Conservation (phyloP, 1,140 invertebrate species). For the Drosophila sechellia region DNA sequence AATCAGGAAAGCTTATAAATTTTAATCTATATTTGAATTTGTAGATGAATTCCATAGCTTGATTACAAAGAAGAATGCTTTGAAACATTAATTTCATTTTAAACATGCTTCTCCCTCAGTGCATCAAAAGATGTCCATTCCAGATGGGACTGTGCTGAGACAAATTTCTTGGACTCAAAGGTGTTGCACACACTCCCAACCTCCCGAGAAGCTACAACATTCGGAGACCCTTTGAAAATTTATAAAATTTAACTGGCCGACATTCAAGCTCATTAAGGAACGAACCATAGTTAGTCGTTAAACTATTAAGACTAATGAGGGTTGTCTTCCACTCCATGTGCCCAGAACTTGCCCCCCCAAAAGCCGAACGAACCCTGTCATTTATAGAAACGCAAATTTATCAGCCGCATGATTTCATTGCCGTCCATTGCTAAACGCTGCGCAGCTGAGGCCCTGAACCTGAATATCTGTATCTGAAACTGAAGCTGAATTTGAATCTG, state of each 20-base stretch:
- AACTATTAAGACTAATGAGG: constrained; percentile 82
- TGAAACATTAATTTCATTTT: background rate
- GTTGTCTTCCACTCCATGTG: constrained; percentile 16
- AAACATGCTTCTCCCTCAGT: background rate
- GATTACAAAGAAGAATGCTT: too few relatives aligned
- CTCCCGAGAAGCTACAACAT: background rate
- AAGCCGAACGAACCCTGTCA: constrained; percentile 8
- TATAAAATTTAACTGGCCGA: constrained; percentile 68
- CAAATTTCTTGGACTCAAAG: constrained; percentile 72
- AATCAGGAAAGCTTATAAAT: too few relatives aligned
- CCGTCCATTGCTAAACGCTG: constrained; percentile 20
- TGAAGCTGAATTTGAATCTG: background rate
- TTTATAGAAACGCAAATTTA: constrained; percentile 62
- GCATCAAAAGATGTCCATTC: background rate
- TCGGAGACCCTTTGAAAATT: constrained; percentile 44
- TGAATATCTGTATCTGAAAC: constrained; percentile 12
- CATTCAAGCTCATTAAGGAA: constrained; percentile 62
- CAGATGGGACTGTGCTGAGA: constrained; percentile 46
- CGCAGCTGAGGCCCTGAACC: constrained; percentile 52
- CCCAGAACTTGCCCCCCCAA: background rate
- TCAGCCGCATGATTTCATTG: constrained; percentile 62
- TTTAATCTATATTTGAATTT: too few relatives aligned
- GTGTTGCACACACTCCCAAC: constrained; percentile 25
- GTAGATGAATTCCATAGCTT: too few relatives aligned
- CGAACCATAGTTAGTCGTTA: constrained; percentile 59